A percentile compares a stretch with the other conserved stretches of the same genome.
These are phyloP conservation scores for Corapipo altera DNA, from an alignment of 2,113 vertebrate genomes.

Conservation along the genomic window DNA sequence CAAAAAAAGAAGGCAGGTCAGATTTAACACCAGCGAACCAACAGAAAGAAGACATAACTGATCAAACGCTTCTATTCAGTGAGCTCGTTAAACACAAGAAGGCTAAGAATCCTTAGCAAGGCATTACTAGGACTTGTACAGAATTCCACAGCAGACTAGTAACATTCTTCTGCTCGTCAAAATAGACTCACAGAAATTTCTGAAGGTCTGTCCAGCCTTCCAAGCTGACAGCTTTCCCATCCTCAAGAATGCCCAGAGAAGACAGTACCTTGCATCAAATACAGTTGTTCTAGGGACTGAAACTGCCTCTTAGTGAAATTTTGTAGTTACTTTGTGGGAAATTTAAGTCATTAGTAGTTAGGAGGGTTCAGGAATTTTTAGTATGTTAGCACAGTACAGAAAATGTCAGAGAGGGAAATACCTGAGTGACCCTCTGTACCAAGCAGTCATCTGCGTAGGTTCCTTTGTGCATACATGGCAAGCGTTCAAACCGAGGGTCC, in stretches of 20 bases:
- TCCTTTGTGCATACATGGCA: slow-evolving; percentile 93
- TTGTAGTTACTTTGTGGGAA: not conserved
- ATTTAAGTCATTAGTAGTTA: not conserved
- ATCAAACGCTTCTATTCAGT: not conserved
- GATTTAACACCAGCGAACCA: not conserved
- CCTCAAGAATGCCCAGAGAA: not conserved
- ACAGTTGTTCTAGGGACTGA: not conserved
- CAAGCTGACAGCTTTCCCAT: not conserved
- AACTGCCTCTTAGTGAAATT: not conserved
- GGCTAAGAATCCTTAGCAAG: not conserved
- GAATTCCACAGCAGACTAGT: not conserved
- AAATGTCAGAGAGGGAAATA: slow-evolving; percentile 60
- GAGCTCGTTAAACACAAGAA: not conserved
- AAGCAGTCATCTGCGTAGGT: slow-evolving; percentile 98
- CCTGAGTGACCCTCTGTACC: slow-evolving; percentile 96
- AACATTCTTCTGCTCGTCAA: not conserved
- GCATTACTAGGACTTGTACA: not conserved
- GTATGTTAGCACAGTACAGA: not conserved
- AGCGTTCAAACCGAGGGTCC: slow-evolving; percentile 92
- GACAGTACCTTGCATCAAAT: not conserved
- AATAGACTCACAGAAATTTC: not conserved
- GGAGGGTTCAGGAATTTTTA: not conserved
- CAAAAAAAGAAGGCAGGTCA: not conserved
- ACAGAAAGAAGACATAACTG: not conserved
- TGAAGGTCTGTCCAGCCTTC: not conserved